A percentile compares a stretch with the other conserved stretches of the same genome.
These are phyloP conservation scores for Zosterops pallidus DNA, from an alignment of 2,113 vertebrate species.

Conservation along the genomic window DNA sequence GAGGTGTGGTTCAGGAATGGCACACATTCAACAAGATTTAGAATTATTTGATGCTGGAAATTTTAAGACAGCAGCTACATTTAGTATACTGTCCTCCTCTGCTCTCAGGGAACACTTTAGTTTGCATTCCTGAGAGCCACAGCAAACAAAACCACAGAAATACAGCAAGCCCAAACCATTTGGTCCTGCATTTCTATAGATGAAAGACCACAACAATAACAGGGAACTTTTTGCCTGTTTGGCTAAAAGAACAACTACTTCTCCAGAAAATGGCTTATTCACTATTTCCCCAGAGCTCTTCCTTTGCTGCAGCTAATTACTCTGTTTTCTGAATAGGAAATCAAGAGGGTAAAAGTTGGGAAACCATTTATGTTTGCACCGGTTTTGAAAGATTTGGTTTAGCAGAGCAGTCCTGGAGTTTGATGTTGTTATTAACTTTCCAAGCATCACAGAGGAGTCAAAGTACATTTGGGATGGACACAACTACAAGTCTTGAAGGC, in stretches of 20 bases:
- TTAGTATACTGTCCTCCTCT: neutral
- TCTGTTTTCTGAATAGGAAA: neutral
- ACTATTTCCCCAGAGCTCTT: neutral
- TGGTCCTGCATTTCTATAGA: neutral
- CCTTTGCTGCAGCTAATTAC: neutral
- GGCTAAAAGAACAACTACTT: neutral
- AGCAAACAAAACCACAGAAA: neutral
- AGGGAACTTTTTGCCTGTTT: neutral
- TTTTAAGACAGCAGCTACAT: neutral
- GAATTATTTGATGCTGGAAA: neutral
- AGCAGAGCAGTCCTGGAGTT: neutral
- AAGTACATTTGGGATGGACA: neutral
- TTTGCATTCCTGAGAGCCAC: neutral
- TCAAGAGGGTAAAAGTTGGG: neutral
- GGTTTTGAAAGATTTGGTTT: neutral
- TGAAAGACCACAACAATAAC: neutral
- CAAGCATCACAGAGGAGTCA: neutral
- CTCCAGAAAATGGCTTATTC: neutral
- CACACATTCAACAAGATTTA: neutral
- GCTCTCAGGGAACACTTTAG: neutral
- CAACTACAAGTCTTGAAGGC: neutral
- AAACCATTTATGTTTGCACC: neutral
- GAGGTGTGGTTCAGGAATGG: neutral
- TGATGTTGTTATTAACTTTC: neutral
- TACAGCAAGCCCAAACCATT: neutral